Evolutionary conservation across 1,140 invertebrate species (phyloP), one percentile per base, ranked within the genome.

Genomic region (Geopemphigus sp.): DNA sequence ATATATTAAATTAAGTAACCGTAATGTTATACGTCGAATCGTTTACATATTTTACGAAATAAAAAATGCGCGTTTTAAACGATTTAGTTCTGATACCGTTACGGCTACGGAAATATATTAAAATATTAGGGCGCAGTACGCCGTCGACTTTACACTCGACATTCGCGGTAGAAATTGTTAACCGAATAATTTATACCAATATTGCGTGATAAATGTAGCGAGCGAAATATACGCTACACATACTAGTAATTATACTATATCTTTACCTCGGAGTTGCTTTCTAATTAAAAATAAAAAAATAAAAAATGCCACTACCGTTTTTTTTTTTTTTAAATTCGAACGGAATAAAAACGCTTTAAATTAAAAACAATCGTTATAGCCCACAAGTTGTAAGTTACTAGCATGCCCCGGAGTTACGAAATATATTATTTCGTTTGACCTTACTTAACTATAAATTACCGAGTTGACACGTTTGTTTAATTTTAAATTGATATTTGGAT

Each of bases 271-370:
- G 4, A 19, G n/a, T 45, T 45, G 11, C 14, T 39, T 66, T 66
- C 22, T 45, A 66, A 66, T 66, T 45, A 66, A 66, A 66, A 15
- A 47, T 15, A 66, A n/a, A 66, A 45, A 17, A n/a, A n/a, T n/a
- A n/a, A 11, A 19, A 1, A 19, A 39, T 19, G 1, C 19, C 32
- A 5, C 0, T 64, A 12, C n/a, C 39, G 6, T 24, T 39, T 66
- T 66, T n/a, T 66, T n/a, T n/a, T n/a, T n/a, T n/a, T n/a, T n/a
- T n/a, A n/a, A 45, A 39, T 66, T 47, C 2, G n/a, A 5, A 66
- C 11, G 26, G 6, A 4, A 39, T 63, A 29, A 47, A 66, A 66
- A 47, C n/a, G 45, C 22, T 66, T 1, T 22, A 45, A 39, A 47
- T 1, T 12, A 66, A 66, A 66, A 47, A 0, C 29, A 39, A 64